Conservation (phyloP, 1,140 invertebrate genomes). For the Hylyphantes graminicola region DNA sequence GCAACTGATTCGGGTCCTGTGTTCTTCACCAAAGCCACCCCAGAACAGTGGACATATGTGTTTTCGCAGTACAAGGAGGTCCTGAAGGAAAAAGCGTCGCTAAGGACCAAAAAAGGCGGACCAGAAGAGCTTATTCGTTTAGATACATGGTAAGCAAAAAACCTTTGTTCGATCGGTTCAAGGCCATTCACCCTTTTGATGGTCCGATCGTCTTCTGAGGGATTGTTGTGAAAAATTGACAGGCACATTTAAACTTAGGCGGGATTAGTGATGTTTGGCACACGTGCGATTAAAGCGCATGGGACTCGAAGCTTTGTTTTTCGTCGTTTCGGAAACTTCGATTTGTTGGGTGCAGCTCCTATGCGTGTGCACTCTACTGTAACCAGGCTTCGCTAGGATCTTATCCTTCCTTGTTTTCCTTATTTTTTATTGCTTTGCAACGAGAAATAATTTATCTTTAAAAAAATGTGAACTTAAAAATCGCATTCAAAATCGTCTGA, state of each 20-base stretch:
- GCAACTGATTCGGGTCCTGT: slow-evolving; percentile 62
- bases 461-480: too few species aligned
- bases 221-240: slow-evolving; percentile 56
- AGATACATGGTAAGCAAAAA: slow-evolving; percentile 87
- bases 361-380: slow-evolving; percentile 54
- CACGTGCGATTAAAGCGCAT: slow-evolving; percentile 59
- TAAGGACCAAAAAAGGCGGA: slow-evolving; percentile 81
- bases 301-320: slow-evolving; percentile 56
- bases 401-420: slow-evolving; percentile 27
- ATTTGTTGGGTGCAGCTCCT: slow-evolving; percentile 37
- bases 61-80: slow-evolving; percentile 89
- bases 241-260: slow-evolving; percentile 58
- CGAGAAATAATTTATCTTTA: too few species aligned
- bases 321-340: slow-evolving; percentile 40
- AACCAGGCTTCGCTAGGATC: slow-evolving; percentile 47
- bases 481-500: too few species aligned
- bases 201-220: slow-evolving; percentile 49
- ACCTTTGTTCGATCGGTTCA: slow-evolving; percentile 66
- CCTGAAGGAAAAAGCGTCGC: slow-evolving; percentile 85
- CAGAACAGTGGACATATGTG: slow-evolving; percentile 86
- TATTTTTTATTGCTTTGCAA: neutral
- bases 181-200: slow-evolving; percentile 65
- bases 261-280: slow-evolving; percentile 59
- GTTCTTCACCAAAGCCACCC: slow-evolving; percentile 88
- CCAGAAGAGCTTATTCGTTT: slow-evolving; percentile 92